Conservation (phyloP, 2,888 invertebrate genomes). For the Callyntrura sp. region DNA sequence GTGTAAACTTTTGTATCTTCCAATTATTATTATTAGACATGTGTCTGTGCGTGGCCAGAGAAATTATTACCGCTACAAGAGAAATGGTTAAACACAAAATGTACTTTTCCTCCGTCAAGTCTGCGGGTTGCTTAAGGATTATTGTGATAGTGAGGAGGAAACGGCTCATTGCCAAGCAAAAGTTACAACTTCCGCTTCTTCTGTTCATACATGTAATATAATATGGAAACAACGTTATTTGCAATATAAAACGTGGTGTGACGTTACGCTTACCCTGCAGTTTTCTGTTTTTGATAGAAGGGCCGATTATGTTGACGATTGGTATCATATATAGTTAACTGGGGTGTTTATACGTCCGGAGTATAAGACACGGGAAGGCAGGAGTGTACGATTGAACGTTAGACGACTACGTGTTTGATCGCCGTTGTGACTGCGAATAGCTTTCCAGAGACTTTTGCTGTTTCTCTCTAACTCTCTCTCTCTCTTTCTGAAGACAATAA, state of each 20-base stretch:
- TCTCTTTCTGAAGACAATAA: not conserved
- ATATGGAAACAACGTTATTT: conserved; percentile 48
- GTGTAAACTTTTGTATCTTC: conserved; percentile 70
- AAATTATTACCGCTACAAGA: conserved; percentile 19
- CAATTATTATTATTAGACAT: conserved; percentile 57
- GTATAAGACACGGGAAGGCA: not conserved
- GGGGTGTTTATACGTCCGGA: not conserved
- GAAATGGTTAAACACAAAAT: not conserved
- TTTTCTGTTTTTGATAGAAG: conserved; percentile 23
- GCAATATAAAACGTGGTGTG: conserved; percentile 28
- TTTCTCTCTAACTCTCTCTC: not conserved
- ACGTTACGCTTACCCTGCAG: conserved; percentile 30
- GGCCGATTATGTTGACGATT: not conserved
- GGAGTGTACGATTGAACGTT: conserved; percentile 42
- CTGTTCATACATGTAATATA: conserved; percentile 48
- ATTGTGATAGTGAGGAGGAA: not conserved
- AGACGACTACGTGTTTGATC: conserved; percentile 45
- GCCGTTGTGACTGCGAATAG: conserved; percentile 36
- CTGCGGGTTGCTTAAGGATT: no score
- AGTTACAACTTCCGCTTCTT: conserved; percentile 32
- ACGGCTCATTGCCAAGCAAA: conserved; percentile 62
- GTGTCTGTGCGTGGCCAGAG: conserved; percentile 17
- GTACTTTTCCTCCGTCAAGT: not conserved
- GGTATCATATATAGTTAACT: conserved; percentile 25
- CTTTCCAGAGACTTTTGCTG: conserved; percentile 18